Evolutionary conservation across 2,797 vertebrate species (phyloP).

Genomic region (Sebastes steindachneri): DNA sequence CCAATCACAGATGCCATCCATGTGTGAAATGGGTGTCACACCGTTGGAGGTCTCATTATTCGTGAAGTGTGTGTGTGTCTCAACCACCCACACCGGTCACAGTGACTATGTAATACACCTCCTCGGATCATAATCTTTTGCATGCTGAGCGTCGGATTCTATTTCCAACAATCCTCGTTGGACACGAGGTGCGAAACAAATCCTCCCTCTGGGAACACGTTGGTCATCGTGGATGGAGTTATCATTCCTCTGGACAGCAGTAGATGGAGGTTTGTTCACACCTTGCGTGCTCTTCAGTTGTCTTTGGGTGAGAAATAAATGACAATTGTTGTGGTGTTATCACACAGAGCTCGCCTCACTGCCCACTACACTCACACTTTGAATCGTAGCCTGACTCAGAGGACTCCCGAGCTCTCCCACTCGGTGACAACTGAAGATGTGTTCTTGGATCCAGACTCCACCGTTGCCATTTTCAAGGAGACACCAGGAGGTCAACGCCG

Average conservation of each 20-base stretch:
- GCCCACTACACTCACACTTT: background rate
- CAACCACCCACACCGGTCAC: constrained; percentile 53
- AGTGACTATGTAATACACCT: constrained; percentile 33
- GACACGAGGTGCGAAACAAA: constrained; percentile 48
- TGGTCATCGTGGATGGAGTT: constrained; percentile 24
- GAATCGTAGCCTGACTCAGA: background rate
- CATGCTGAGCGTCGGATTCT: constrained; percentile 32
- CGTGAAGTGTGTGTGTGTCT: constrained; percentile 41
- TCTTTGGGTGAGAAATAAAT: constrained; percentile 29
- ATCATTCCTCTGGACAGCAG: constrained; percentile 10
- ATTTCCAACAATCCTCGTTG: constrained; percentile 15
- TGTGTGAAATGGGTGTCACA: constrained; percentile 87
- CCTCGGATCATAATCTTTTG: constrained; percentile 41
- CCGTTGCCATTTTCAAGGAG: background rate
- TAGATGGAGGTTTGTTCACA: constrained; percentile 21
- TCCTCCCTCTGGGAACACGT: background rate
- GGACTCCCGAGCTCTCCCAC: background rate
- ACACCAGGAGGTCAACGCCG: background rate
- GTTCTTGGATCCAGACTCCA: background rate
- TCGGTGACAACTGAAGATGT: background rate
- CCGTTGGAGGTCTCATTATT: constrained; percentile 79
- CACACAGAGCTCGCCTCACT: background rate
- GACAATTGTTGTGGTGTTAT: background rate
- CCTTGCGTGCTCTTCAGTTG: background rate
- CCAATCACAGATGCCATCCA: constrained; percentile 82